Percentiles rank a stretch among this genome's conserved stretches.
These are phyloP conservation scores for Rhagonycha lutea DNA, from an alignment of 2,888 invertebrate species.

Conservation along the genomic window DNA sequence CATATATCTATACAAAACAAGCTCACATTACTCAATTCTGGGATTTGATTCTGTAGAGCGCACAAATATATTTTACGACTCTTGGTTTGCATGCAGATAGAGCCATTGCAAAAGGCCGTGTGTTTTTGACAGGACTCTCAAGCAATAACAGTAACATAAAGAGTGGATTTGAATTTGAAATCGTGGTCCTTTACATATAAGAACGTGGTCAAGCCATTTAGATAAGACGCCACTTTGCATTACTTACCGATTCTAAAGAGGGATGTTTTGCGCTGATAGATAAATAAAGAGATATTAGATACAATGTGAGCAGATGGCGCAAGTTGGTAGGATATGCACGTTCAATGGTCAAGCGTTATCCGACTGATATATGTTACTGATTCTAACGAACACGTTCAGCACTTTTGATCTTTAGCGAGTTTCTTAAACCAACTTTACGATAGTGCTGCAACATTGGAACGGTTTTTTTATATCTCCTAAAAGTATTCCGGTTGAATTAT, in stretches of 20 bases:
- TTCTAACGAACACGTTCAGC: constrained; percentile 38
- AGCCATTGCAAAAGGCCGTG: constrained; percentile 40
- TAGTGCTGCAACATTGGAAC: constrained; percentile 19
- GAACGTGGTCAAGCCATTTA: constrained; percentile 53
- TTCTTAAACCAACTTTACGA: constrained; percentile 35
- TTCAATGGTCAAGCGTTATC: constrained; percentile 36
- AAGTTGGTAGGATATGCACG: constrained; percentile 36
- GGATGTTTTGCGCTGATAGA: constrained; percentile 47
- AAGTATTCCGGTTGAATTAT: constrained; percentile 4
- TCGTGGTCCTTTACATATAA: constrained; percentile 42
- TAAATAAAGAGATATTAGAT: constrained; percentile 53
- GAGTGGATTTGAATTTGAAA: constrained; percentile 49
- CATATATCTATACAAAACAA: constrained; percentile 33
- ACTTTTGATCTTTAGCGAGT: constrained; percentile 34
- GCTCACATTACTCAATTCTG: constrained; percentile 35
- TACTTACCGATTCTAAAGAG: constrained; percentile 43
- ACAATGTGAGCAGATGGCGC: constrained; percentile 36
- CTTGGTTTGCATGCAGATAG: constrained; percentile 38
- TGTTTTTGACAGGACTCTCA: constrained; percentile 52
- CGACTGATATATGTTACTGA: constrained; percentile 37
- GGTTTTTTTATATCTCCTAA: constrained; percentile 7
- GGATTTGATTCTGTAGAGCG: constrained; percentile 33
- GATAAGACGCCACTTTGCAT: constrained; percentile 49
- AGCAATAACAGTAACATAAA: constrained; percentile 56
- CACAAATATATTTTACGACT: constrained; percentile 40